A percentile compares a stretch with the other conserved stretches of the same genome.
Evolutionary conservation across 2,888 invertebrate species (phyloP).

Genomic region (Athetis lepigone): DNA sequence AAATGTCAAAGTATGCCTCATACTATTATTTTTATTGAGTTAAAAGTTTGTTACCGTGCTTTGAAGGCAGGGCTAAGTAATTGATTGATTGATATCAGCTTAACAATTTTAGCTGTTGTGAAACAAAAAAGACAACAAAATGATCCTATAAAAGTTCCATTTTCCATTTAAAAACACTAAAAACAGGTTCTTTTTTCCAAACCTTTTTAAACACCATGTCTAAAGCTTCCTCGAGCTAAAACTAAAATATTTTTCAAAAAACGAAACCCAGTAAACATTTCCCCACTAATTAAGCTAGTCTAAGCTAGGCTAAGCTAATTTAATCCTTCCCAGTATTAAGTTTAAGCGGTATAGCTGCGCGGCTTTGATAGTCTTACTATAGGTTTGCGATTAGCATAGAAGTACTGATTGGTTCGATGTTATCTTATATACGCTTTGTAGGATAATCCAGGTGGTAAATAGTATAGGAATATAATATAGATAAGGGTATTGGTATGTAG

Average conservation of each 20-base stretch:
- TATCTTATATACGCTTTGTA: conserved; percentile 3
- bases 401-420: conserved; percentile 4
- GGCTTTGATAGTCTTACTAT: conserved; percentile 21
- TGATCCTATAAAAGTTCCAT: no score
- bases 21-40: no score
- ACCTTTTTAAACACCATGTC: background rate
- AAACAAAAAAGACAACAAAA: no score
- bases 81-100: no score
- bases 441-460: background rate
- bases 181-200: background rate
- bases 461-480: rapidly evolving
- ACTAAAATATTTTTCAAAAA: background rate
- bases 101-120: no score
- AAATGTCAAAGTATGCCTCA: no score
- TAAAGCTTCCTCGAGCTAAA: background rate
- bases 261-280: conserved; percentile 20
- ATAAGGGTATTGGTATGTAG: no score
- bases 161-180: no score
- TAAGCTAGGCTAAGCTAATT: conserved; percentile 7
- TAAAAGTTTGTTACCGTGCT: no score
- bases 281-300: conserved; percentile 25
- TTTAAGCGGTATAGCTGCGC: conserved; percentile 6
- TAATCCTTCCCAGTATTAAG: conserved; percentile 27
- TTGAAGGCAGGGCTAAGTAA: no score
- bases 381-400: conserved; percentile 13